Base-by-base conservation (phyloP, 1,140 invertebrate species). In the Pseudomyrmex dendroicus region DNA sequence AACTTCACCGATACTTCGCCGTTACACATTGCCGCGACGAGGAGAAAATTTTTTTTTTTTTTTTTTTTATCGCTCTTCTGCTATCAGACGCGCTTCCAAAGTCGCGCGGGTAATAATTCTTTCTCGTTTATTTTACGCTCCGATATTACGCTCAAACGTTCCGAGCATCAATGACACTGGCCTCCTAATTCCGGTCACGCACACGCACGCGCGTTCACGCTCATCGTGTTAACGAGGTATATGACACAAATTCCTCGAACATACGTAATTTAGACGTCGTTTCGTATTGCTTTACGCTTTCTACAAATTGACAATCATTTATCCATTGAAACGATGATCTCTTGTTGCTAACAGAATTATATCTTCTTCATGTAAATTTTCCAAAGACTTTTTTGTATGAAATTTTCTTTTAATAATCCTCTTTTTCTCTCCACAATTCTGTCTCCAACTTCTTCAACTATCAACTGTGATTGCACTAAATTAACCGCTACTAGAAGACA, bases 141-240 rank as follows among this genome's bases (percentile, higher is more conserved):
- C 3, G 64, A 66, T 50, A 20, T 22, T 48, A 9, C 64, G 35
- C 35, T 44, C 9, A 44, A 10, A 13, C n/a, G 9, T 48, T 20
- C 35, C 63, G 15, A 64, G 10, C n/a, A 15, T 44, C n/a, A 64
- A 46, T 64, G 64, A 66, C 44, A 66, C 44, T 22, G 64, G 50
- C 64, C 44, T 66, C 64, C 64, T 48, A 66, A 66, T 66, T 66
- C 64, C 64, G 4, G 64, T 66, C 64, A 66, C 64, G 64, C 64
- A 12, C 44, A 17, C 63, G 15, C 62, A 44, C 62, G 3, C 63
- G 2, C 5, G 35, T 44, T 44, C 63, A 46, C 63, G 63, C 64
- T 17, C n/a, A 4, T 66, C 64, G 9, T 20, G 35, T 66, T 66
- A 48, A 17, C 35, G 63, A 35, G 35, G 35, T 35, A 35, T 35